Evolutionary conservation across 2,888 invertebrate genomes (phyloP).

Genomic region (Cataglyphis albicans): DNA sequence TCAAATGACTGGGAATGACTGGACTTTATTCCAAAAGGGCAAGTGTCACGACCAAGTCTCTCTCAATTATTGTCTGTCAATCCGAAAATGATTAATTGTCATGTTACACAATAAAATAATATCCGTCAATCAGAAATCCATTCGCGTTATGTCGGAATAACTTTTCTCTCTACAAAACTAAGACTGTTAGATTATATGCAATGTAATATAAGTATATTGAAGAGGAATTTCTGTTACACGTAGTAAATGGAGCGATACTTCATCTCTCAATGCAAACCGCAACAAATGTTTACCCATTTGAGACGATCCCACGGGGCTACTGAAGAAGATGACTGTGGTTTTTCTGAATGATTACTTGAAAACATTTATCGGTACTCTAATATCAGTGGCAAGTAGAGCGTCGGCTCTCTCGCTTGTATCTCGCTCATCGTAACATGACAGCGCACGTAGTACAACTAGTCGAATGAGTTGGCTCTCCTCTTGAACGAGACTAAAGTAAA

Average conservation of each 20-base stretch:
- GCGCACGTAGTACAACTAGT: constrained; percentile 37
- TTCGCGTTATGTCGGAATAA: neutral
- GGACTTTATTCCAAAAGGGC: neutral
- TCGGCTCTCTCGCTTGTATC: constrained; percentile 18
- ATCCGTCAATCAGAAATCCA: too few species aligned
- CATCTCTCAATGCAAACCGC: constrained; percentile 39
- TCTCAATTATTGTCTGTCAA: neutral
- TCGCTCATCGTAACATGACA: constrained; percentile 37
- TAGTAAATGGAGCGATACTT: constrained; percentile 39
- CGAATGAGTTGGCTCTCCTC: constrained; percentile 42
- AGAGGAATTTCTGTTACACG: constrained; percentile 29
- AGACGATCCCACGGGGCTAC: constrained; percentile 30
- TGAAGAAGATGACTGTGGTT: constrained; percentile 24
- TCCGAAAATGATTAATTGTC: neutral
- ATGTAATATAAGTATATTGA: constrained; percentile 11
- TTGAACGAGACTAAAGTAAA: constrained; percentile 36
- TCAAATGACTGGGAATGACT: constrained; percentile 28
- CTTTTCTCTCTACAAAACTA: neutral
- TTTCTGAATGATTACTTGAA: constrained; percentile 42
- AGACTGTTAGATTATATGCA: neutral
- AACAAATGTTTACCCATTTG: constrained; percentile 40
- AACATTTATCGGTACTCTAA: constrained; percentile 42
- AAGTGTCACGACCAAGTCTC: constrained; percentile 12
- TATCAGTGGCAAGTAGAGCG: constrained; percentile 40
- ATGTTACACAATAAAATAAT: neutral